A percentile compares a stretch with the other conserved stretches of the same genome.
These are phyloP conservation scores for Drosophila austrosaltans DNA, from an alignment of 2,888 invertebrate genomes.

Conservation along the genomic window DNA sequence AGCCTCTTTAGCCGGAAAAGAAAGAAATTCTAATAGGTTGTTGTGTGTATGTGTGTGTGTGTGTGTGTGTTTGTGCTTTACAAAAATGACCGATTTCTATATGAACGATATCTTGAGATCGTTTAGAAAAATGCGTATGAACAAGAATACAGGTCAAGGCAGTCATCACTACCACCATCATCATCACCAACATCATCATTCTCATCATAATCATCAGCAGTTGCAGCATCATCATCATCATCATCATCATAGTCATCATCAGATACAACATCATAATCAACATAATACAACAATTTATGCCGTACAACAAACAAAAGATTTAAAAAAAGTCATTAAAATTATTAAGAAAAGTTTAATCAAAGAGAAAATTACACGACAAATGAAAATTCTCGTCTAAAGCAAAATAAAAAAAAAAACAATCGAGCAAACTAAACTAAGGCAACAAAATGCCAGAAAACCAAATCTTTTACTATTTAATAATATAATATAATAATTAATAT, in stretches of 20 bases:
- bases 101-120: constrained; percentile 76
- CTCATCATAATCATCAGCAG: constrained; percentile 18
- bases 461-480: constrained; percentile 12
- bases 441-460: constrained; percentile 1
- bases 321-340: constrained; percentile 76
- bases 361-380: constrained; percentile 68
- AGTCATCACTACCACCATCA: constrained; percentile 38
- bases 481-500: constrained; percentile 11
- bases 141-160: constrained; percentile 54
- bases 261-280: constrained; percentile 19
- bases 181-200: constrained; percentile 33
- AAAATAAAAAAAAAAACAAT: constrained; percentile 6
- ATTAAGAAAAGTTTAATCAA: constrained; percentile 76
- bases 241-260: constrained; percentile 24
- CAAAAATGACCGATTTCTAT: constrained; percentile 70
- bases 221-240: background rate
- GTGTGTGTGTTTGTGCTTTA: constrained; percentile 23
- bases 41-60: constrained; percentile 9
- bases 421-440: background rate
- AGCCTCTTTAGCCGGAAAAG: constrained; percentile 29
- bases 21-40: constrained; percentile 6
- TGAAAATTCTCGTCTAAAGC: constrained; percentile 70
- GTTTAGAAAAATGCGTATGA: constrained; percentile 78
- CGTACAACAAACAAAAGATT: constrained; percentile 60
- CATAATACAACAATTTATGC: constrained; percentile 33